Base-by-base conservation (phyloP, 2,888 invertebrate genomes). In the Hipparchia semele region DNA sequence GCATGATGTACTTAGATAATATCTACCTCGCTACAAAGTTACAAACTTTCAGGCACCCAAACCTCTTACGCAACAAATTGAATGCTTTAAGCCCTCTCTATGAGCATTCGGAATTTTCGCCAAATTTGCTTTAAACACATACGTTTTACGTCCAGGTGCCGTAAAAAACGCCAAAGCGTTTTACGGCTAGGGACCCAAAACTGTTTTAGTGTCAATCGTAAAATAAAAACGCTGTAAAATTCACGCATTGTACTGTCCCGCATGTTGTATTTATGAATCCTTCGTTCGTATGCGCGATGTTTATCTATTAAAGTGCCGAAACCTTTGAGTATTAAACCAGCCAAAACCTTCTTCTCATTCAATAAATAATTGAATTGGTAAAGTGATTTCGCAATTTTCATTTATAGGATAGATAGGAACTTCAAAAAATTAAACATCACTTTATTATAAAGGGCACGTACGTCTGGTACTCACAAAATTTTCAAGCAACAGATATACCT, bases 211-310 rank as follows among this genome's bases (percentile, higher is more conserved):
- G 88, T 79, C 78, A 70, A 78, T 89, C 90, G 89, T 92, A 90
- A 92, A 92, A 90, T 90, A 87, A 90, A 87, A 91, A 86, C 81
- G 86, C 80, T 86, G 89, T 91, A 88, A 92, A 91, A 89, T 87
- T 88, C 87, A 87, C 87, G 88, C 89, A 88, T 90, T 90, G 90
- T 90, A 81, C 83, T 80, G 76, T 76, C 79, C 79, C 83, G 82
- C 83, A 83, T 84, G 84, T 83, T 87, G 81, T 85, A 87, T 90
- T 89, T 89, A 90, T 81, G 84, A 81, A 79, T 77, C 58, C 61
- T 67, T 76, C 77, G 80, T 68, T 46, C 79, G 80, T 78, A 82
- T 77, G 80, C 77, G 80, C 82, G 71, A 73, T 76, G 70, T 74
- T 53, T 78, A 74, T 75, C 76, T 75, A 72, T 75, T 73, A 68